phyloP scores from a whole-genome alignment of 2,113 vertebrate genomes.

The Thinocorus orbignyianus region DNA sequence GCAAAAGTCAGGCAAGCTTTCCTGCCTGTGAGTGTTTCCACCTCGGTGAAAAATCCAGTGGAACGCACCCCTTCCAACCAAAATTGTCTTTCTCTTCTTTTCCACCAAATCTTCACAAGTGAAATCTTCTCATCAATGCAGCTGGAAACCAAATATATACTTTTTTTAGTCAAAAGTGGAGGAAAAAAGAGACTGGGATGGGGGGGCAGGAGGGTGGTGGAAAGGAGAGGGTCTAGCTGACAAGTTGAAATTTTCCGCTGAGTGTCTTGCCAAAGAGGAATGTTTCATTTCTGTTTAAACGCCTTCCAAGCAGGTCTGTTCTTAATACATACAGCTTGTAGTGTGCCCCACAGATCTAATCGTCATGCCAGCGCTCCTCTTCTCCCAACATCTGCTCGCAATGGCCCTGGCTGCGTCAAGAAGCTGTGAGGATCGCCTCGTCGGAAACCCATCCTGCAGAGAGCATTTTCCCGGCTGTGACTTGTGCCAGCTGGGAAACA shows the following conservation, averaged over 20 bases:
- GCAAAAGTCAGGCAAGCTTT: background rate
- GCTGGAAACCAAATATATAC: background rate
- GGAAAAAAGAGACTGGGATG: background rate
- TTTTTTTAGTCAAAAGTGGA: background rate
- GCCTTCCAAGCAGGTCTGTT: background rate
- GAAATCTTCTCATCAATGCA: fast-evolving
- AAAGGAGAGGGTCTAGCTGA: background rate
- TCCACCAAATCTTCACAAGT: background rate
- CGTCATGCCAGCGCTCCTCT: background rate
- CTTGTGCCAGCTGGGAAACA: background rate
- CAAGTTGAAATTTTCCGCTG: background rate
- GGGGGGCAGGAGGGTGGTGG: background rate
- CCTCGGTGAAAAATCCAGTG: background rate
- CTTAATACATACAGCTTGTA: background rate
- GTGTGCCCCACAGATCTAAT: background rate
- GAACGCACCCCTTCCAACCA: fast-evolving
- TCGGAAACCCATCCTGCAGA: background rate
- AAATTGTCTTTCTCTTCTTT: background rate
- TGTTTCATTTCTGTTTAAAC: background rate
- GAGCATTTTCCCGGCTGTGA: background rate
- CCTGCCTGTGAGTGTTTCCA: background rate
- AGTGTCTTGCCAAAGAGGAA: background rate
- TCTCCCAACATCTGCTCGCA: background rate
- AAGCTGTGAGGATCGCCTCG: background rate
- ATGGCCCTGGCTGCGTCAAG: background rate